Evolutionary conservation across 2,888 invertebrate species (phyloP).

Genomic region (Craniophora ligustri): DNA sequence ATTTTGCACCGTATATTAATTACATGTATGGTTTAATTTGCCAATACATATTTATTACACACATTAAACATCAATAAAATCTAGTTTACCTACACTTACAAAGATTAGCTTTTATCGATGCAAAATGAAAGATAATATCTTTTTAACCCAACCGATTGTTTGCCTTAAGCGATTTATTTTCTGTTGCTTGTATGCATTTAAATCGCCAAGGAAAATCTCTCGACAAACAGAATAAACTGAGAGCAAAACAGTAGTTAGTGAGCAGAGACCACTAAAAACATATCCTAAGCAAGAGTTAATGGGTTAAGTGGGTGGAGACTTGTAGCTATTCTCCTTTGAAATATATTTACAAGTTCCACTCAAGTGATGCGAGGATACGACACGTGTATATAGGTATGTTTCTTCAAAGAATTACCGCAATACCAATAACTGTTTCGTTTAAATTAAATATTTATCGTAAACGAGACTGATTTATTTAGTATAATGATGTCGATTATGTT

Average conservation of each 20-base stretch:
- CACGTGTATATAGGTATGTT: constrained; percentile 36
- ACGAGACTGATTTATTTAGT: too few relatives aligned
- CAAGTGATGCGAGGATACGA: constrained; percentile 56
- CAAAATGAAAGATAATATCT: too few relatives aligned
- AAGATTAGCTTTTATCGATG: too few relatives aligned
- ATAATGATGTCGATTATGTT: too few relatives aligned
- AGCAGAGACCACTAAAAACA: constrained; percentile 62
- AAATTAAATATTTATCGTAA: too few relatives aligned
- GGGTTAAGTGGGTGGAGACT: constrained; percentile 72
- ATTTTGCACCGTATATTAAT: too few relatives aligned
- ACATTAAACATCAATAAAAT: too few relatives aligned
- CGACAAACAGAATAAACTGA: constrained; percentile 35
- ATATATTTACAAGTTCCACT: constrained; percentile 69
- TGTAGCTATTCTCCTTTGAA: constrained; percentile 71
- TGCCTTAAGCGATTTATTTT: not conserved
- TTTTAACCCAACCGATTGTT: too few relatives aligned
- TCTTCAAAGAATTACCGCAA: constrained; percentile 20
- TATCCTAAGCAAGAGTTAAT: constrained; percentile 70
- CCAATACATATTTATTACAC: too few relatives aligned
- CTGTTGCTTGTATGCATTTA: constrained; percentile 2
- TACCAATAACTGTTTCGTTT: not conserved
- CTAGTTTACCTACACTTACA: too few relatives aligned
- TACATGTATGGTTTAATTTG: too few relatives aligned
- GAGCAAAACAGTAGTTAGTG: constrained; percentile 21
- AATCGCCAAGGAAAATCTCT: constrained; percentile 18